Percentiles rank a stretch among this genome's conserved stretches.
Conservation (phyloP, 2,113 vertebrate genomes). For the Pseudois nayaur region DNA sequence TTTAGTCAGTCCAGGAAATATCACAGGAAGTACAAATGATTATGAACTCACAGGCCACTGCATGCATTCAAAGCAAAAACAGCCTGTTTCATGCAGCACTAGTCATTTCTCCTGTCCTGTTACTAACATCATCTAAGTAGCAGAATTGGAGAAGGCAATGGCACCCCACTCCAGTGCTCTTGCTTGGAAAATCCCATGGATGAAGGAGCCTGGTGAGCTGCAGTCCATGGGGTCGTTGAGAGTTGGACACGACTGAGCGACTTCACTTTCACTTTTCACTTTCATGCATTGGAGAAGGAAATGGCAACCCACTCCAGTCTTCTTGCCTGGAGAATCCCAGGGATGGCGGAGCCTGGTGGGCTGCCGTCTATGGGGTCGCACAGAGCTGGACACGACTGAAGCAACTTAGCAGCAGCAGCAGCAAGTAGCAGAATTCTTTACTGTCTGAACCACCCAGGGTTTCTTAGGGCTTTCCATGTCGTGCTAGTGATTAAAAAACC, state of each 20-base stretch:
- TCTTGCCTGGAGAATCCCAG: too few relatives aligned
- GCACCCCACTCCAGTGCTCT: too few relatives aligned
- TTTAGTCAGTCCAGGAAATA: not conserved
- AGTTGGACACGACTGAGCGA: too few relatives aligned
- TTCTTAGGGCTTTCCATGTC: not conserved
- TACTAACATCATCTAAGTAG: not conserved
- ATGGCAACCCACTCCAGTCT: too few relatives aligned
- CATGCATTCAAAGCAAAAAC: not conserved
- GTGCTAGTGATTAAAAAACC: not conserved
- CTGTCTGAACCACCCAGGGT: not conserved
- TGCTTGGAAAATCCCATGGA: too few relatives aligned
- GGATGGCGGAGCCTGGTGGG: fast-evolving
- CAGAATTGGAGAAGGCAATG: not conserved
- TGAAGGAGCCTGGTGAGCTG: too few relatives aligned
- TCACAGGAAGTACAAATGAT: not conserved
- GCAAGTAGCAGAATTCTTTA: not conserved
- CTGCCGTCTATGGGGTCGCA: too few relatives aligned
- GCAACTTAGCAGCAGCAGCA: too few relatives aligned
- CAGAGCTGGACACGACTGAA: too few relatives aligned
- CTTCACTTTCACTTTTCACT: too few relatives aligned
- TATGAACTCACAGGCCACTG: not conserved
- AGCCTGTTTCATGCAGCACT: not conserved
- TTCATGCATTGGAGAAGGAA: too few relatives aligned
- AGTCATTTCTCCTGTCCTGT: not conserved
- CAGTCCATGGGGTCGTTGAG: too few relatives aligned